These are phyloP conservation scores for Phymatocera aterrima DNA, from an alignment of 2,888 invertebrate genomes.

Conservation along the genomic window DNA sequence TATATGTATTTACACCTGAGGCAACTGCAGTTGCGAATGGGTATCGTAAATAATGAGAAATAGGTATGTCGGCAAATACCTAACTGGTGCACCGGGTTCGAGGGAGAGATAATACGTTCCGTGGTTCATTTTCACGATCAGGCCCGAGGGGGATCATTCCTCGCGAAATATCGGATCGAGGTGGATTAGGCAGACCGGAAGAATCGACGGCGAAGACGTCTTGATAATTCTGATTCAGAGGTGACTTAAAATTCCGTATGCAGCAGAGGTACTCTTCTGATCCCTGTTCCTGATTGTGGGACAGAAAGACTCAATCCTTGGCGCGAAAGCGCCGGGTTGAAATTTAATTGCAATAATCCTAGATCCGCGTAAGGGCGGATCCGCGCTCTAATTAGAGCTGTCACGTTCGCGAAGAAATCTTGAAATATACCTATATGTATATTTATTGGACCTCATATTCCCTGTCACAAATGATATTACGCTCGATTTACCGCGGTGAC, in stretches of 20 bases:
- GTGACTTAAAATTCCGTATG: not conserved
- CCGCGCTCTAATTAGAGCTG: not conserved
- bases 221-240: conserved; percentile 26
- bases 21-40: not conserved
- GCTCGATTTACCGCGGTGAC: not conserved
- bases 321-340: not conserved
- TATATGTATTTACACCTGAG: not conserved
- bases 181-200: not conserved
- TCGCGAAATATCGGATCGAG: not conserved
- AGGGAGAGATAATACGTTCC: not conserved
- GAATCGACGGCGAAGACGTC: not conserved
- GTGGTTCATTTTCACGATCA: too few species aligned
- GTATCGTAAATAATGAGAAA: conserved; percentile 17
- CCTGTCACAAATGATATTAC: too few species aligned
- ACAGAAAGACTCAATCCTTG: not conserved
- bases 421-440: too few species aligned
- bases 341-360: conserved; percentile 9
- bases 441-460: too few species aligned
- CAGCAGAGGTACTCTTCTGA: not conserved
- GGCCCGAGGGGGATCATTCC: not conserved
- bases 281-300: not conserved
- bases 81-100: not conserved
- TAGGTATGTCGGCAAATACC: conserved; percentile 1
- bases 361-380: not conserved
- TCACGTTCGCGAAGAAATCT: too few species aligned